Percentiles rank a stretch among this genome's conserved stretches.
Evolutionary conservation across 2,888 invertebrate species (phyloP).

Genomic region (Zhengitettix transpicula): DNA sequence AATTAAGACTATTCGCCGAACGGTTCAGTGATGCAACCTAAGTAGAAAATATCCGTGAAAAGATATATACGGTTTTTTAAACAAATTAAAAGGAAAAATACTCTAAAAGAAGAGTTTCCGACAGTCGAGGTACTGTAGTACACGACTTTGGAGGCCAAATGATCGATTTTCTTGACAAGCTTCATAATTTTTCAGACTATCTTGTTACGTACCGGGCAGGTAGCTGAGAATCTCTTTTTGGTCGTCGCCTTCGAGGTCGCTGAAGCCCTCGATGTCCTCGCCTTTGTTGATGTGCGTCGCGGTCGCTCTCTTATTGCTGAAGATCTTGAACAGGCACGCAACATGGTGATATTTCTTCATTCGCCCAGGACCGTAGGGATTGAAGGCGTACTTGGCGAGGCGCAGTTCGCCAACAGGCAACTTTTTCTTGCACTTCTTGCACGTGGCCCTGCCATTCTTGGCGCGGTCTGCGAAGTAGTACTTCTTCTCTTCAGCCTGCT

Average conservation of each 20-base stretch:
- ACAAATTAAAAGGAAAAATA: too few relatives aligned
- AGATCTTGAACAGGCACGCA: conserved; percentile 60
- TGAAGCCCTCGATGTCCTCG: conserved; percentile 67
- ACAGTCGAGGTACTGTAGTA: too few relatives aligned
- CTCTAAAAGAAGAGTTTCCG: too few relatives aligned
- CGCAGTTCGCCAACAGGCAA: conserved; percentile 55
- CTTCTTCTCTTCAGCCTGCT: conserved; percentile 23
- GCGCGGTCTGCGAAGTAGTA: conserved; percentile 61
- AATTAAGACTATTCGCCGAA: too few relatives aligned
- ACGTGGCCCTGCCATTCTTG: conserved; percentile 62
- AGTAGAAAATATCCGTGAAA: too few relatives aligned
- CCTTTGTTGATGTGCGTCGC: conserved; percentile 63
- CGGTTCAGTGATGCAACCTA: too few relatives aligned
- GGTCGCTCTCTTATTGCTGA: conserved; percentile 59
- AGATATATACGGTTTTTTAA: too few relatives aligned
- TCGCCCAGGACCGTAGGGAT: conserved; percentile 53
- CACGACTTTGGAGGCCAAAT: neutral
- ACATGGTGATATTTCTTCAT: conserved; percentile 80
- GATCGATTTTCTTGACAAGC: neutral
- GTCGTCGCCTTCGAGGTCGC: conserved; percentile 44
- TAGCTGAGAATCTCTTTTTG: conserved; percentile 38
- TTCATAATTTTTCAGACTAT: conserved; percentile 8
- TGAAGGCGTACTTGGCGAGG: conserved; percentile 59
- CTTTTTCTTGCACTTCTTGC: conserved; percentile 73
- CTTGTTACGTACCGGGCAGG: conserved; percentile 26